A percentile compares a stretch with the other conserved stretches of the same genome.
Evolutionary conservation across 2,797 vertebrate species (phyloP).

Genomic region (Rhinella marina): DNA sequence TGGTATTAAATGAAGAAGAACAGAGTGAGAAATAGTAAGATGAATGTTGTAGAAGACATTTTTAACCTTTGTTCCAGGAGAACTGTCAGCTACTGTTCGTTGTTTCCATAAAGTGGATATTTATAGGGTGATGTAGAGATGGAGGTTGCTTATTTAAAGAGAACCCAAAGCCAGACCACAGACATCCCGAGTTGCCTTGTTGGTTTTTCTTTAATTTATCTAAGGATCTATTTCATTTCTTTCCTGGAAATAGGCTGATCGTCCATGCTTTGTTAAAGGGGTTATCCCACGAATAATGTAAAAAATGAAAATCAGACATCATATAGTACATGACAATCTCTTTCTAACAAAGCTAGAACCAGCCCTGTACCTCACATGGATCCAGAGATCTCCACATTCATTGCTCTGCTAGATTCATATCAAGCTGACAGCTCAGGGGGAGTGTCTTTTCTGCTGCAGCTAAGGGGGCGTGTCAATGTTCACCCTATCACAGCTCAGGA

Average conservation of each 20-base stretch:
- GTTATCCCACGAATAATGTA: no score
- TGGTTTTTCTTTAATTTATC: neutral
- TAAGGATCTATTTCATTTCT: neutral
- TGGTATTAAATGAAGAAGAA: slow-evolving; percentile 60
- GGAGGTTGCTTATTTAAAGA: neutral
- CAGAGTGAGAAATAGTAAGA: slow-evolving; percentile 23
- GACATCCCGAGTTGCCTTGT: neutral
- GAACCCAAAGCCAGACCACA: neutral
- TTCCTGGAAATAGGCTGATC: neutral
- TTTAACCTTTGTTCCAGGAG: slow-evolving; percentile 27
- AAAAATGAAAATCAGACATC: no score
- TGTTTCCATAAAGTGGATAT: slow-evolving; percentile 23
- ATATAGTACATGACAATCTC: no score
- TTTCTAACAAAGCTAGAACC: no score
- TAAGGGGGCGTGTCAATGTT: no score
- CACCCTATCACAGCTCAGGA: no score
- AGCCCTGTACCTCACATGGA: no score
- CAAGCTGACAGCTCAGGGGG: no score
- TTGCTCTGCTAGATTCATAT: no score
- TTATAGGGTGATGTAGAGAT: slow-evolving; percentile 1
- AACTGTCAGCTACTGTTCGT: slow-evolving; percentile 18
- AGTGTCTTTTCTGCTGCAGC: no score
- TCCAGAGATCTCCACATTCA: no score
- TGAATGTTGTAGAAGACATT: slow-evolving; percentile 2
- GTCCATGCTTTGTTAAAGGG: neutral